Base-by-base conservation (phyloP, 2,113 vertebrate genomes). In the Takifugu bimaculatus region DNA sequence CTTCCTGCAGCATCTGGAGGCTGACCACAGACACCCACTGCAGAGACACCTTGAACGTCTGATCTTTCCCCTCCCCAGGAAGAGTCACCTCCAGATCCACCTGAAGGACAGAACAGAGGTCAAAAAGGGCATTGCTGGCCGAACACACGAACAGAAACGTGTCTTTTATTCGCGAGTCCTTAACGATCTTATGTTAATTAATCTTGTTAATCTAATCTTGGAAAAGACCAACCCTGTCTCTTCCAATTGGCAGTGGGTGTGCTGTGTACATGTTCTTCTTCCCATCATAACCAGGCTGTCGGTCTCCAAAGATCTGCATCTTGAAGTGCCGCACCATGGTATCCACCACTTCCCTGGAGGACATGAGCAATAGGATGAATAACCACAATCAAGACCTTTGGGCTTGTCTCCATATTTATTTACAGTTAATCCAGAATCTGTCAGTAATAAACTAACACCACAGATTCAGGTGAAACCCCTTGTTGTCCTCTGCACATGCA, bases 201-300 rank as follows among this genome's bases (percentile, higher is more conserved):
- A 20, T 20, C 20, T 20, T 20, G 20, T 32, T 32, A 32, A 32
- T 32, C 29, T 1, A 32, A 32, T 32, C 5, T 4, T 3, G 9
- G 35, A 39, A 53, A 45, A 58, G 20, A 78, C 83, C 50, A 52
- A 98, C 97, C 87, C 96, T 80, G 57, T 98, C 97, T 58, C 96
- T 91, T 68, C 97, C 97, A 14, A 99, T 99, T 35, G 97, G 96
- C 57, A 99, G 82, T 1, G 97, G 96, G 58, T 97, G 93, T 12
- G 97, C 97, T 0, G 97, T 99, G 73, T 99, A 99, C 97, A 99
- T 99, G 87, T 99, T 99, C 77, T 95, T 91, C 86, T 99, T 99
- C 72, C 97, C 97, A 35, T 99, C 97, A 2, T 99, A 99, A 0
- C 97, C 96, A 51, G 97, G 97, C 78, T 99, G 97, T 27, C 95